Evolutionary conservation across 2,113 vertebrate genomes (phyloP).

Genomic region (Chroicocephalus ridibundus): DNA sequence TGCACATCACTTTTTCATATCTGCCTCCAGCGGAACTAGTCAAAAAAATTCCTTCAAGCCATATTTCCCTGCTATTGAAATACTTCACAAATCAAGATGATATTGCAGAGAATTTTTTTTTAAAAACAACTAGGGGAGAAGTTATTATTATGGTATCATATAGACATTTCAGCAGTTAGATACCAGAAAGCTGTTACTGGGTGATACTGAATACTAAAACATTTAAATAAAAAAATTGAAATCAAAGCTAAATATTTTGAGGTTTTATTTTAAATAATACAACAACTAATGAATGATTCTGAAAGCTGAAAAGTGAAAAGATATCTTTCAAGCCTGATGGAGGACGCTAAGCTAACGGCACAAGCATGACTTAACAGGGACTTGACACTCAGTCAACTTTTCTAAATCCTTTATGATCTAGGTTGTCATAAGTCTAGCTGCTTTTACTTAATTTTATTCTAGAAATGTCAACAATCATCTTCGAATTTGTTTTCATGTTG

Average conservation of each 20-base stretch:
- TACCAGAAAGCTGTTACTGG: neutral
- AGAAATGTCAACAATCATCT: neutral
- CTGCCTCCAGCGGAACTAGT: neutral
- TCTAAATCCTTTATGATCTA: neutral
- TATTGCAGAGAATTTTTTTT: neutral
- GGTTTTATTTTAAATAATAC: neutral
- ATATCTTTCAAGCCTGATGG: neutral
- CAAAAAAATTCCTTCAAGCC: neutral
- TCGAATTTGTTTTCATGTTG: neutral
- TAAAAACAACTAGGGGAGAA: neutral
- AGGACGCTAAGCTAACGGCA: neutral
- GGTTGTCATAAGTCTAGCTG: neutral
- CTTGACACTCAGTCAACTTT: neutral
- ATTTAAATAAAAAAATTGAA: neutral
- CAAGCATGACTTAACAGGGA: neutral
- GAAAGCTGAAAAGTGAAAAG: neutral
- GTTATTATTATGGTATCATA: neutral
- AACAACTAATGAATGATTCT: neutral
- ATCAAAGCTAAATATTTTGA: neutral
- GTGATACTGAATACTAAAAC: neutral
- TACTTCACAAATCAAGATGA: neutral
- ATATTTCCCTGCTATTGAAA: neutral
- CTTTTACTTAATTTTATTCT: neutral
- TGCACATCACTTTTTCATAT: neutral
- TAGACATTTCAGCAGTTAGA: neutral